These are phyloP conservation scores for Gephyroberyx darwinii DNA, from an alignment of 2,797 vertebrate species.

Conservation along the genomic window DNA sequence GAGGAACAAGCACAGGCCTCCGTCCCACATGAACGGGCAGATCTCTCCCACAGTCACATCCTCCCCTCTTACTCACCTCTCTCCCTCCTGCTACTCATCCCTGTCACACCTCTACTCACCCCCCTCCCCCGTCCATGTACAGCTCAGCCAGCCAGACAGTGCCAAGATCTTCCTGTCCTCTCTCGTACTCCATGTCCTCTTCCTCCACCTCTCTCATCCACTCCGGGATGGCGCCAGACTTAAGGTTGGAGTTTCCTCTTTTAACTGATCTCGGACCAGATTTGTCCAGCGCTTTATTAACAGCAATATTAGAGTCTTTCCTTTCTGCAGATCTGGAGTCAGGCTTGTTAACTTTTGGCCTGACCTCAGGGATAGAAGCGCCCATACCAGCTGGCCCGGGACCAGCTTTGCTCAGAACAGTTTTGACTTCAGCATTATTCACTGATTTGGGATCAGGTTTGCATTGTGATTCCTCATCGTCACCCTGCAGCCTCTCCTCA, in stretches of 20 bases:
- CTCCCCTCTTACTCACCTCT: conserved; percentile 49
- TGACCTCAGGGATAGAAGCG: conserved; percentile 10
- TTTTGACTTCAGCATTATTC: conserved; percentile 1
- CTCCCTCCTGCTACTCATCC: conserved; percentile 20
- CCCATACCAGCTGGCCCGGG: neutral
- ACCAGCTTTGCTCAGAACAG: neutral
- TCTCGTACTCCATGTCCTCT: conserved; percentile 79
- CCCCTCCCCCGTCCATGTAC: conserved; percentile 79
- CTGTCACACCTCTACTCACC: conserved; percentile 69
- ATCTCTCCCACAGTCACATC: conserved; percentile 6
- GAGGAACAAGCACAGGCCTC: neutral
- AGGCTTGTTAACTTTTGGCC: neutral
- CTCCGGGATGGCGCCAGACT: conserved; percentile 53
- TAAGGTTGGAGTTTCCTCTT: conserved; percentile 30
- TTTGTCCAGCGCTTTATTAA: conserved; percentile 12
- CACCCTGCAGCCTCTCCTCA: conserved; percentile 45
- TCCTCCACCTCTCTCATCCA: conserved; percentile 64
- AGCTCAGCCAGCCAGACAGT: conserved; percentile 79
- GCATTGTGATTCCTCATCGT: conserved; percentile 21
- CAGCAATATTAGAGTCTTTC: neutral
- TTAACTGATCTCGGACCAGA: conserved; percentile 28
- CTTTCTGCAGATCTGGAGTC: conserved; percentile 27
- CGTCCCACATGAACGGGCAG: neutral
- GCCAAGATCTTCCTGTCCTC: conserved; percentile 79
- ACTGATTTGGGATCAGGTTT: conserved; percentile 28